These are phyloP conservation scores for Eira barbara DNA, from an alignment of 2,113 vertebrate genomes.

Conservation along the genomic window DNA sequence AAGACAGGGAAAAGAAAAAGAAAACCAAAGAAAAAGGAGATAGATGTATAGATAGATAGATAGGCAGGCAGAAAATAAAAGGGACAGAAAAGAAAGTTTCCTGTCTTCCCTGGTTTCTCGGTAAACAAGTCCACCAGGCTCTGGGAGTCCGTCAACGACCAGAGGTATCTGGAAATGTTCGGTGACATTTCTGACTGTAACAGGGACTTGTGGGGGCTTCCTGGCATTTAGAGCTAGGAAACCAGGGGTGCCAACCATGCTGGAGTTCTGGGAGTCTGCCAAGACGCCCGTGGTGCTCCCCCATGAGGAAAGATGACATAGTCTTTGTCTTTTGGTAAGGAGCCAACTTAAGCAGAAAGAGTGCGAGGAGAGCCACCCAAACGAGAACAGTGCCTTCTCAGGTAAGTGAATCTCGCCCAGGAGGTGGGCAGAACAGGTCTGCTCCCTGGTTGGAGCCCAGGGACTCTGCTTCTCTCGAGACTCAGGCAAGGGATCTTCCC, in stretches of 20 bases:
- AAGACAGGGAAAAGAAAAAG: too few relatives aligned
- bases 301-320: background rate
- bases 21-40: background rate
- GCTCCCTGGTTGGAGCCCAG: too few relatives aligned
- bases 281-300: background rate
- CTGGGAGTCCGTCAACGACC: background rate
- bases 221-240: constrained; percentile 47
- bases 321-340: background rate
- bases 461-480: background rate
- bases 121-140: background rate
- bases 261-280: background rate
- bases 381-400: background rate
- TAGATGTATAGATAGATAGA: background rate
- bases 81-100: background rate
- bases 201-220: background rate
- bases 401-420: background rate
- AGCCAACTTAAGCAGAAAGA: background rate
- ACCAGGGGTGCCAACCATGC: background rate
- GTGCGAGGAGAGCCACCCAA: background rate
- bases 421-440: background rate
- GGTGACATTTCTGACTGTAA: background rate
- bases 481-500: background rate
- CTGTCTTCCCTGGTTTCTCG: background rate
- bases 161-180: background rate
- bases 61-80: background rate